These are phyloP conservation scores for Desoria tigrina DNA, from an alignment of 2,888 invertebrate species.

Conservation along the genomic window DNA sequence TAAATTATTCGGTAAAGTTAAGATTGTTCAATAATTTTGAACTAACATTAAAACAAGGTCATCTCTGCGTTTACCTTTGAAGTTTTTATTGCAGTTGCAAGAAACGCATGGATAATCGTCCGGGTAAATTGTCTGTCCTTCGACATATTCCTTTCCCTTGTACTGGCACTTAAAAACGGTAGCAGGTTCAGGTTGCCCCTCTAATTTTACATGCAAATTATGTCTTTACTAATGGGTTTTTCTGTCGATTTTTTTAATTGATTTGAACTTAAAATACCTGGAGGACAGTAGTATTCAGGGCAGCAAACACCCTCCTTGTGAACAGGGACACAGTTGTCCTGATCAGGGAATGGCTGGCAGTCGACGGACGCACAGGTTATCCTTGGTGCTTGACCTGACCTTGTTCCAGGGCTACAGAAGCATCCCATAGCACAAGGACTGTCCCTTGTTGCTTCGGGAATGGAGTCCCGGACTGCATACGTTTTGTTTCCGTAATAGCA, in stretches of 20 bases:
- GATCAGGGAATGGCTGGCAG: slow-evolving; percentile 38
- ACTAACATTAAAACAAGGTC: too few species aligned
- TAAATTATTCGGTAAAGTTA: slow-evolving; percentile 4
- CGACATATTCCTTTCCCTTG: slow-evolving; percentile 40
- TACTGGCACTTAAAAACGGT: slow-evolving; percentile 40
- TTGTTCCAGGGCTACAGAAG: slow-evolving; percentile 29
- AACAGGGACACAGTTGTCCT: slow-evolving; percentile 28
- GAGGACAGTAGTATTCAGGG: slow-evolving; percentile 36
- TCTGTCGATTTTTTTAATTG: too few species aligned
- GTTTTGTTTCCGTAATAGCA: slow-evolving; percentile 39
- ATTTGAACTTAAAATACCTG: background rate
- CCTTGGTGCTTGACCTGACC: slow-evolving; percentile 19
- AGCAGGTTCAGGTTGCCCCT: slow-evolving; percentile 28
- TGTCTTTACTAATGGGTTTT: background rate
- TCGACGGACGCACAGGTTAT: slow-evolving; percentile 38
- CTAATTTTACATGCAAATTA: slow-evolving; percentile 7
- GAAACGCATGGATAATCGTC: slow-evolving; percentile 46
- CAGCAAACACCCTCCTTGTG: slow-evolving; percentile 31
- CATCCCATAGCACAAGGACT: slow-evolving; percentile 39
- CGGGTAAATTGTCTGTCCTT: slow-evolving; percentile 46
- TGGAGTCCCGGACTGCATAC: slow-evolving; percentile 24
- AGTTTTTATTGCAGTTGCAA: slow-evolving; percentile 44
- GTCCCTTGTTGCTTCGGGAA: slow-evolving; percentile 32
- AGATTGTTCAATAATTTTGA: background rate
- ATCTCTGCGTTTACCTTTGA: too few species aligned